Evolutionary conservation across 2,797 vertebrate species (phyloP), one percentile per base, ranked within the genome.

Genomic region (Coreius guichenoti): DNA sequence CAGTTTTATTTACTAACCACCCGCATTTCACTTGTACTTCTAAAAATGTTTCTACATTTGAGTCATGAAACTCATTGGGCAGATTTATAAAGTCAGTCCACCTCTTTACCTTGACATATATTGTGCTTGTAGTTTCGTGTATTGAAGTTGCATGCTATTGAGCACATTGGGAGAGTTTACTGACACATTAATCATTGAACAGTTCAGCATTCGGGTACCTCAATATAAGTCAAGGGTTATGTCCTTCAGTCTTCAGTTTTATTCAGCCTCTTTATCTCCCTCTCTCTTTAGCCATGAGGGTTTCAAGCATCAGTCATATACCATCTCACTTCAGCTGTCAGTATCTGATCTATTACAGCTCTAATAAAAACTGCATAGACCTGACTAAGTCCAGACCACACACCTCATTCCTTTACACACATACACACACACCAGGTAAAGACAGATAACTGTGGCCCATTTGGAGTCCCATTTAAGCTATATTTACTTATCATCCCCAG

Each of bases 291-390:
- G 61, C 39, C 51, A 81, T 63, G 23, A 58, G 65, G 51, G 45
- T 65, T 73, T 83, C 3, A 26, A 76, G 61, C 72, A 63, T 82
- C 49, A 75, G 54, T 54, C 76, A 81, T 36, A 73, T 54, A 73
- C 83, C 87, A 87, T 90, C 92, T 92, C 91, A 92, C 65, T 92
- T 94, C 88, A 91, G 87, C 90, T 89, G 84, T 88, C 91, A 88
- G 92, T 93, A 94, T 96, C 94, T 94, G 94, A 96, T 96, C 93
- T 93, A 95, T 92, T 93, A 94, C 90, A 93, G 92, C 91, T 91
- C 94, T 94, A 94, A 95, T 95, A 96, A 95, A 93, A 95, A 92
- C 89, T 78, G 76, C 73, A 72, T 31, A 78, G 78, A 54, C 72
- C 45, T 68, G 33, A 87, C 19, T 83, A 76, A 80, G 65, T 72